phyloP scores from a whole-genome alignment of 2,888 invertebrate species.

The Catotricha subobsoleta region DNA sequence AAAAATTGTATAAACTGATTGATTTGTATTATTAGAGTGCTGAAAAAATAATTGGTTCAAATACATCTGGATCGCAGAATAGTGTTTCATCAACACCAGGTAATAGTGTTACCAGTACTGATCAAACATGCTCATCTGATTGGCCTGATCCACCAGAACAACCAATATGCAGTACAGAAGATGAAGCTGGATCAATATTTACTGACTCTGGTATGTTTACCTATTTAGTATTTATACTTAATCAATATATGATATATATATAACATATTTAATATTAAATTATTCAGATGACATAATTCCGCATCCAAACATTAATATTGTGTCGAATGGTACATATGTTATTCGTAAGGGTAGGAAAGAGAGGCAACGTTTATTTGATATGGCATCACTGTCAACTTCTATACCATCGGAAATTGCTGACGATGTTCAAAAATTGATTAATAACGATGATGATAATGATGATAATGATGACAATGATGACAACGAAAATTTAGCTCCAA shows the following conservation, averaged over 20 bases:
- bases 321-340: constrained; percentile 56
- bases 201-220: constrained; percentile 36
- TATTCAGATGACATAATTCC: constrained; percentile 17
- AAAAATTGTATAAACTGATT: not conserved
- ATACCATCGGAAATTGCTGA: not conserved
- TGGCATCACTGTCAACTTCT: not conserved
- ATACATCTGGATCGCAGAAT: constrained; percentile 34
- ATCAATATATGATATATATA: not conserved
- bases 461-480: constrained; percentile 17
- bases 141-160: constrained; percentile 56
- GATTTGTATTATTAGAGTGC: not conserved
- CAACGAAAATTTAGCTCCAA: constrained; percentile 14
- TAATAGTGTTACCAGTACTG: constrained; percentile 11
- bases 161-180: constrained; percentile 45
- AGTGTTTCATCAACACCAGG: constrained; percentile 52
- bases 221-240: not conserved
- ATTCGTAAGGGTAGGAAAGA: constrained; percentile 56
- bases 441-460: not conserved
- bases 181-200: constrained; percentile 47
- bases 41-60: not conserved
- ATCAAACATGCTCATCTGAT: constrained; percentile 19
- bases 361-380: constrained; percentile 42
- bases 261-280: not conserved
- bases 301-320: constrained; percentile 31
- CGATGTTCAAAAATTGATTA: not conserved